Conservation (phyloP, 2,113 vertebrate species). For the Grantiella picta region DNA sequence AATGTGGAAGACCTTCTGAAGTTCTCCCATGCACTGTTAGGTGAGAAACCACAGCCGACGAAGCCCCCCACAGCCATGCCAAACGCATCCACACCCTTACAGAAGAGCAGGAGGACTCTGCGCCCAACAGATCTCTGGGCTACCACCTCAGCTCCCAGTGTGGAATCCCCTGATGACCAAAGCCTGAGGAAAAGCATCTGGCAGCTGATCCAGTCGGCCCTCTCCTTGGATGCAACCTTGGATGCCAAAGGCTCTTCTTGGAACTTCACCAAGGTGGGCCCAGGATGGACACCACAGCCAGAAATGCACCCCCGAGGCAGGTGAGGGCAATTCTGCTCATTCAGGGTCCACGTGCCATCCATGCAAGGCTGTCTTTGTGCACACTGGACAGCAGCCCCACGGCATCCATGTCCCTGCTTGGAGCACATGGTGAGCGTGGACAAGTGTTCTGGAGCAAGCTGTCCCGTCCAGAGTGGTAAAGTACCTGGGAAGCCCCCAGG, state of each 20-base stretch:
- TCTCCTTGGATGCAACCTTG: not conserved
- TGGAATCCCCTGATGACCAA: not conserved
- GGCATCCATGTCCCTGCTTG: fast-evolving
- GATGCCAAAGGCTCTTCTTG: not conserved
- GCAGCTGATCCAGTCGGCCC: not conserved
- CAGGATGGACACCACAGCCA: fast-evolving
- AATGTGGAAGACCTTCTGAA: not conserved
- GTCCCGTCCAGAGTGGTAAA: not conserved
- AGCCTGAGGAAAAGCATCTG: not conserved
- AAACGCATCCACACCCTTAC: not conserved
- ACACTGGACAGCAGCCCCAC: fast-evolving
- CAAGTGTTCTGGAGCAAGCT: not conserved
- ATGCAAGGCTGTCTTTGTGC: fast-evolving
- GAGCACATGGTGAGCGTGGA: not conserved
- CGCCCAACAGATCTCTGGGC: fast-evolving
- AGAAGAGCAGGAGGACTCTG: fast-evolving
- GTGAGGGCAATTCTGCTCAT: not conserved
- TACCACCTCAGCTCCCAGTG: fast-evolving
- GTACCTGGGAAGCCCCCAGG: not conserved
- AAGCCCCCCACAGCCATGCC: fast-evolving
- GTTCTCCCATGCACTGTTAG: not conserved
- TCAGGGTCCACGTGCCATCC: fast-evolving
- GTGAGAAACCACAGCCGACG: not conserved
- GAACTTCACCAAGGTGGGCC: fast-evolving
- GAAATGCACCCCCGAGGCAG: not conserved